phyloP scores from a whole-genome alignment of 2,797 vertebrate genomes.

The Echiichthys vipera region DNA sequence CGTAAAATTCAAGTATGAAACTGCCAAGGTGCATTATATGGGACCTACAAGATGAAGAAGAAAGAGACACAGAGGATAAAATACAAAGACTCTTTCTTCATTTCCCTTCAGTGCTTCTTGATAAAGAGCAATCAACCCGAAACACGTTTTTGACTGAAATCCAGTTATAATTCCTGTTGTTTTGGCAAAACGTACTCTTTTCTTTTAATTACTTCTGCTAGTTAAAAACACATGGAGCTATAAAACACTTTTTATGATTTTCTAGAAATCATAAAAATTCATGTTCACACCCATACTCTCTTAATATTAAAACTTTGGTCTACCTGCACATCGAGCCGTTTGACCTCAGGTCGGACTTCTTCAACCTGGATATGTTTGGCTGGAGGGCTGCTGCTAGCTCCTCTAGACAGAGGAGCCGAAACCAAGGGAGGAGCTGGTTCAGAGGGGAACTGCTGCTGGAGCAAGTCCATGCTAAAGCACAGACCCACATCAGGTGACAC shows the following conservation, averaged over 20 bases:
- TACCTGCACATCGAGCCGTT: constrained; percentile 76
- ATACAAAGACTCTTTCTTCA: not conserved
- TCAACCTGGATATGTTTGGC: constrained; percentile 68
- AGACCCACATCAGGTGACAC: constrained; percentile 91
- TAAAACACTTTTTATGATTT: constrained; percentile 2
- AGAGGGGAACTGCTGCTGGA: constrained; percentile 75
- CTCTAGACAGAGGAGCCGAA: constrained; percentile 55
- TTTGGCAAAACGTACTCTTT: not conserved
- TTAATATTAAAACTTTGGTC: not conserved
- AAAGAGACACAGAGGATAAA: not conserved
- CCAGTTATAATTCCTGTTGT: not conserved
- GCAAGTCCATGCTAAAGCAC: constrained; percentile 86
- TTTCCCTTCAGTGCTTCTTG: not conserved
- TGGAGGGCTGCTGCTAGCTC: constrained; percentile 70
- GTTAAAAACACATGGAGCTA: not conserved
- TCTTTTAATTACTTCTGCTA: not conserved
- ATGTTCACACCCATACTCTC: not conserved
- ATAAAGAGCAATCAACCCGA: not conserved
- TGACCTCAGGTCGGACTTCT: constrained; percentile 71
- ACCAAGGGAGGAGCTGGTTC: constrained; percentile 66
- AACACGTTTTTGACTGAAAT: not conserved
- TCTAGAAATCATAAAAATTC: not conserved
- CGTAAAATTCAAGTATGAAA: no score
- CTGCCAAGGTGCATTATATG: no score
- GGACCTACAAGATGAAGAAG: not conserved